Percentiles rank a stretch among this genome's conserved stretches.
These are phyloP conservation scores for Hippotragus niger DNA, from an alignment of 2,113 vertebrate genomes.

Conservation along the genomic window DNA sequence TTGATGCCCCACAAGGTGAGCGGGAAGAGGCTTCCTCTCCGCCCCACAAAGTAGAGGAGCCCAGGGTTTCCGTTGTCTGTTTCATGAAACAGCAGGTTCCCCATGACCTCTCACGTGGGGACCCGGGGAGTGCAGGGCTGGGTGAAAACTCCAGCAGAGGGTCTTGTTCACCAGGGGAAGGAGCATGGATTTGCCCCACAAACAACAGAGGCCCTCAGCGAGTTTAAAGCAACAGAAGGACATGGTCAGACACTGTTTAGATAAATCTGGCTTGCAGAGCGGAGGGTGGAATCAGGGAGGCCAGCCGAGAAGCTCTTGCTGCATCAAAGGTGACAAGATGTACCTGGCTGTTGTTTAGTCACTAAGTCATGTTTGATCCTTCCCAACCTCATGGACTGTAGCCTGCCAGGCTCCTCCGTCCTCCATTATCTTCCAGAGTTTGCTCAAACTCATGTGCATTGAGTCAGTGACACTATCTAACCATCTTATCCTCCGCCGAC, in stretches of 20 bases:
- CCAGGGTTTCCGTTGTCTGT: not conserved
- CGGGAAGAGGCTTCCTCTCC: not conserved
- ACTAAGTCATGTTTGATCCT: not conserved
- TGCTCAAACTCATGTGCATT: not conserved
- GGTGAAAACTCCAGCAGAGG: not conserved
- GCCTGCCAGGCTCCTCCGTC: rapidly evolving
- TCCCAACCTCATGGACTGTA: not conserved
- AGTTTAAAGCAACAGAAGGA: not conserved
- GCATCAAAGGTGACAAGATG: not conserved
- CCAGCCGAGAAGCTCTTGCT: not conserved
- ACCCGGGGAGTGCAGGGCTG: not conserved
- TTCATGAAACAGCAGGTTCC: not conserved
- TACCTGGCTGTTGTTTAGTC: not conserved
- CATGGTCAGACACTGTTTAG: not conserved
- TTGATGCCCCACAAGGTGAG: not conserved
- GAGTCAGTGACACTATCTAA: not conserved
- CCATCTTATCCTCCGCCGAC: rapidly evolving
- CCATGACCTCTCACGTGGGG: not conserved
- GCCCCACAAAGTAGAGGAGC: no score
- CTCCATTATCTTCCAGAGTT: not conserved
- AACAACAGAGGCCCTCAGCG: not conserved
- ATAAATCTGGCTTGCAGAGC: not conserved
- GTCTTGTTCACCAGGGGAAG: not conserved
- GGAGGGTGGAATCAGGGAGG: not conserved
- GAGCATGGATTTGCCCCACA: not conserved